Conservation (phyloP, 2,888 invertebrate species). For the Temnothorax ravouxi region DNA sequence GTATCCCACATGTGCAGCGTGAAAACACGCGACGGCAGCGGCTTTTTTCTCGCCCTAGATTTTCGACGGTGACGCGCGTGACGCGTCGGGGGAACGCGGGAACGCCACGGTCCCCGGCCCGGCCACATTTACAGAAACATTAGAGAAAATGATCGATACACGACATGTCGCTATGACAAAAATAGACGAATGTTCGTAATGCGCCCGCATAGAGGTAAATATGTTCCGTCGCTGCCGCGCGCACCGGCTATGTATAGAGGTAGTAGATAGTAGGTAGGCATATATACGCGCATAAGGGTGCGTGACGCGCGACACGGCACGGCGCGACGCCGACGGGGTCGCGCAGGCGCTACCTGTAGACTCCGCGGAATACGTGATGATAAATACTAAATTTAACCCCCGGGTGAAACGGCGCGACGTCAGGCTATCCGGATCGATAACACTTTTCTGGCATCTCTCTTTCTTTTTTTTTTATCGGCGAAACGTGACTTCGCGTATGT, state of each 20-base stretch:
- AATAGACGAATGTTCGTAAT: constrained; percentile 55
- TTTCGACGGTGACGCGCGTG: constrained; percentile 10
- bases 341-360: constrained; percentile 76
- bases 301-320: constrained; percentile 30
- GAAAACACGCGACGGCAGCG: neutral
- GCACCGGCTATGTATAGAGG: constrained; percentile 12
- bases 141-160: constrained; percentile 49
- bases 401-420: constrained; percentile 63
- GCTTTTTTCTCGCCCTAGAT: constrained; percentile 39
- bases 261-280: constrained; percentile 20
- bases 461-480: constrained; percentile 62
- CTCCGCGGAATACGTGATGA: constrained; percentile 66
- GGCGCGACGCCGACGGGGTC: neutral
- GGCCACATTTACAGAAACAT: constrained; percentile 43
- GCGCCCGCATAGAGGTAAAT: constrained; percentile 41
- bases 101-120: constrained; percentile 7
- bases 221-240: constrained; percentile 21
- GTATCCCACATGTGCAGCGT: neutral
- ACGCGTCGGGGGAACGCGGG: neutral
- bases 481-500: constrained; percentile 43
- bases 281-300: constrained; percentile 28
- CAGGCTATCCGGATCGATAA: constrained; percentile 71
- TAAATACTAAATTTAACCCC: constrained; percentile 74
- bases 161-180: constrained; percentile 51
- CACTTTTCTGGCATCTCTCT: constrained; percentile 58